Evolutionary conservation across 35 echinoderm and acorn worm species (phyloP).

Genomic region (Heliocidaris tuberculata): DNA sequence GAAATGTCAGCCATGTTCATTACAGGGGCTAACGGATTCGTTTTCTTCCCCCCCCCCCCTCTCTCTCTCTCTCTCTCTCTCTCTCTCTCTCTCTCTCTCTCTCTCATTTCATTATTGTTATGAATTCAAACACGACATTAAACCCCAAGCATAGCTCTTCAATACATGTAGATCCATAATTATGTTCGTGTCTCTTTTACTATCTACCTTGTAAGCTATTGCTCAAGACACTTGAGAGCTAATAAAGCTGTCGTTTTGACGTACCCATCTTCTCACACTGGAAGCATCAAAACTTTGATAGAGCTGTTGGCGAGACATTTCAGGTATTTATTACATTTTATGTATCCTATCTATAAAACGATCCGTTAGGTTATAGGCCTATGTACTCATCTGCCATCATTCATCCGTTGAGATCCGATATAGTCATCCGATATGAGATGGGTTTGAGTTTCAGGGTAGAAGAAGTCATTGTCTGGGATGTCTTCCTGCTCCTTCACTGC

Average conservation of each 20-base stretch:
- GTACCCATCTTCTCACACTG: not conserved
- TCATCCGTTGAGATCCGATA: slow-evolving; percentile 7
- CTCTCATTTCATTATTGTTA: too few species aligned
- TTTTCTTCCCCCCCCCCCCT: too few species aligned
- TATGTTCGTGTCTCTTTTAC: too few species aligned
- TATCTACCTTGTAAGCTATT: too few species aligned
- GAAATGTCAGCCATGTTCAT: too few species aligned
- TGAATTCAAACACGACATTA: too few species aligned
- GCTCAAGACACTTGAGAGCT: too few species aligned
- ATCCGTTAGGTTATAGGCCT: not conserved
- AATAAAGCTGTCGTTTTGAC: not conserved
- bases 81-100: too few species aligned
- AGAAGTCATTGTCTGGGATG: slow-evolving; percentile 3
- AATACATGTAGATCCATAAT: too few species aligned
- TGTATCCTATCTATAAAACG: not conserved
- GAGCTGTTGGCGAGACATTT: not conserved
- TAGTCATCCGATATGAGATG: not conserved
- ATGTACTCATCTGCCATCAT: not conserved
- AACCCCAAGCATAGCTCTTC: too few species aligned
- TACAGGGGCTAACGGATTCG: too few species aligned
- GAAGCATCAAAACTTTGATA: not conserved
- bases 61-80: too few species aligned
- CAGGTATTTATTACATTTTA: not conserved
- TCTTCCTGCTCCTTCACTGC: not conserved
- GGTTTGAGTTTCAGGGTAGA: not conserved